Percentiles rank a stretch among this genome's conserved stretches.
These are phyloP conservation scores for Eriocheir sinensis DNA, from an alignment of 1,140 invertebrate species.

Conservation along the genomic window DNA sequence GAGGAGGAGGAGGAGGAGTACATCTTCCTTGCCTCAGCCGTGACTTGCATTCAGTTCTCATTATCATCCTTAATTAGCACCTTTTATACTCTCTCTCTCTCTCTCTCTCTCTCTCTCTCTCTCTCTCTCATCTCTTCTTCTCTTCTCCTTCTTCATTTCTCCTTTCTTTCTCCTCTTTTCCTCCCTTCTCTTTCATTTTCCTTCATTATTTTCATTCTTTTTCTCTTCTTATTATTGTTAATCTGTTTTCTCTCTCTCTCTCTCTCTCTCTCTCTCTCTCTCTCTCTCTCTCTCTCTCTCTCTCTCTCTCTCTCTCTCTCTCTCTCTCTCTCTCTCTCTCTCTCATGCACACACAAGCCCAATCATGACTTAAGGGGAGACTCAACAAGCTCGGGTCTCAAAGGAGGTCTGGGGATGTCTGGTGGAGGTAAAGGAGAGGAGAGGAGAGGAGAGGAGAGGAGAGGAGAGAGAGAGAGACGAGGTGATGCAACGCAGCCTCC, in stretches of 20 bases:
- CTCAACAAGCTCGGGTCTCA: too few relatives aligned
- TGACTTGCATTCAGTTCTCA: not conserved
- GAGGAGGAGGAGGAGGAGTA: not conserved
- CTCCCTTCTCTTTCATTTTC: not conserved
- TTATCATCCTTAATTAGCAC: not conserved
- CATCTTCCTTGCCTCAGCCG: not conserved
- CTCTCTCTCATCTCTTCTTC: slow-evolving; percentile 9
- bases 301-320: slow-evolving; percentile 15
- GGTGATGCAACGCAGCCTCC: not conserved
- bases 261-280: not conserved
- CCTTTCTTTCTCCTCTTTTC: not conserved
- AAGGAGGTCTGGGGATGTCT: too few relatives aligned
- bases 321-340: slow-evolving; percentile 29
- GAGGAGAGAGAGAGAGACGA: too few relatives aligned
- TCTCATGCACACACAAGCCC: too few relatives aligned
- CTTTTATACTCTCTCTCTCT: not conserved
- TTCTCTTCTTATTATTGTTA: too few relatives aligned
- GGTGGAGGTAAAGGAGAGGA: too few relatives aligned
- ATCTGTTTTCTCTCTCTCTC: not conserved
- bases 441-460: too few relatives aligned
- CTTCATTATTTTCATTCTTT: too few relatives aligned
- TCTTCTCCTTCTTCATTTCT: too few relatives aligned
- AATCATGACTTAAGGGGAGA: too few relatives aligned
- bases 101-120: not conserved
- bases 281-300: slow-evolving; percentile 8